Base-by-base conservation (phyloP, 2,113 vertebrate genomes). In the Trachemys scripta region DNA sequence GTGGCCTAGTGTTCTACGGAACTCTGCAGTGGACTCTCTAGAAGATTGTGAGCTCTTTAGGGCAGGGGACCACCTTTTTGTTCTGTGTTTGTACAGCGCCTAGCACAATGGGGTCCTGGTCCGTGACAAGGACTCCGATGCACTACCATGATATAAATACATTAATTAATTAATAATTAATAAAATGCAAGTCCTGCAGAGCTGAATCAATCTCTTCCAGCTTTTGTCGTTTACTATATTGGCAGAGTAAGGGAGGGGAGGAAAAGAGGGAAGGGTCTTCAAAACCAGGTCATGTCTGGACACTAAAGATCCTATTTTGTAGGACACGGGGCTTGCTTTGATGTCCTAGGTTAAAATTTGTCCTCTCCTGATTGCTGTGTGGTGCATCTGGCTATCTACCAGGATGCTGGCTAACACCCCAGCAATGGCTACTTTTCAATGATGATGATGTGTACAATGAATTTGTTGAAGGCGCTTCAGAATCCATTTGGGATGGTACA, bases 401-500 rank as follows among this genome's bases (percentile, higher is more conserved):
- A 12, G 75, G 12, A 16, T 45, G n/a, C 50, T 81, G n/a, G 88
- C 78, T 69, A 76, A 72, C 79, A 86, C 82, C 80, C 80, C 31
- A 1, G 88, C 12, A 51, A 3, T 22, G 84, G 84, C 83, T 80
- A 80, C 78, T 17, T 80, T 45, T 85, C 59, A 1, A 0, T 25
- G 57, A 14, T 25, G 57, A 14, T 59, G 54, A 85, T 80, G 56
- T 85, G 78, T 90, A 38, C 69, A 45, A 84, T 17, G 62, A 72
- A 72, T 38, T 22, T 72, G 35, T 72, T 20, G 19, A 47, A 47
- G 72, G 31, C 7, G 11, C 45, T 78, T 78, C 82, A 65, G 79
- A 72, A 75, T 95, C 56, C 51, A 14, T 87, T 76, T 83, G 65
- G 75, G 93, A 90, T 87, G 92, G 91, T 4, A 49, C 65, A n/a